Base-by-base conservation (phyloP, 2,888 invertebrate genomes). In the Parthenolecanium corni region DNA sequence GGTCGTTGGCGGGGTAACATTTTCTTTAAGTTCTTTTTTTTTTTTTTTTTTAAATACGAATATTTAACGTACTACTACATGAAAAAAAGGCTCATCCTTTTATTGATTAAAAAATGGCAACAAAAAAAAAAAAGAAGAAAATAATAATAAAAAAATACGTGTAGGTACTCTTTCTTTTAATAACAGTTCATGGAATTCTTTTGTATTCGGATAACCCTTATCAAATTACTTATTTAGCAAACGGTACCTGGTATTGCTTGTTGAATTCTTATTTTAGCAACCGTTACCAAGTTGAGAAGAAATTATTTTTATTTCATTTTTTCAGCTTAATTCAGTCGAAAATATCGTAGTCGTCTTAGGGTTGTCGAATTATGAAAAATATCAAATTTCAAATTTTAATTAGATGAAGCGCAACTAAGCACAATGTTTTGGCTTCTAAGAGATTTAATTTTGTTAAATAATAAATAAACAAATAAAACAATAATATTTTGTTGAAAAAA, bases 1-100 rank as follows among this genome's bases (percentile, higher is more conserved):
- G 44, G 57, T 57, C 57, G 57, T 46, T 57, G 57, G 42, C 57
- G 46, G 46, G 57, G 57, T 31, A 57, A 57, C 57, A 57, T 57
- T 57, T 38, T 57, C 46, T 31, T 25, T n/a, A 42, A 42, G 9
- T 44, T 57, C n/a, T 21, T 57, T 18, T 31, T 25, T 47, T 47
- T 56, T 46, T 21, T 9, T 18, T 25, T 46, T 31, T 46, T 57
- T 31, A 16, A 11, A 14, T 31, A 25, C 23, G 24, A 18, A 18
- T 44, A 16, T 18, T n/a, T 44, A n/a, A 16, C 18, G 16, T 44
- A 16, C 38, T 6, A 16, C 44, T 4, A 16, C 18, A n/a, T n/a
- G n/a, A n/a, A n/a, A n/a, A n/a, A 18, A 44, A 44, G 16, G 46
- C 46, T 3, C 46, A 20, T 44, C 9, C 16, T 18, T 9, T 6